phyloP scores from a whole-genome alignment of 2,888 invertebrate genomes.

The Cantharis flavilabris region DNA sequence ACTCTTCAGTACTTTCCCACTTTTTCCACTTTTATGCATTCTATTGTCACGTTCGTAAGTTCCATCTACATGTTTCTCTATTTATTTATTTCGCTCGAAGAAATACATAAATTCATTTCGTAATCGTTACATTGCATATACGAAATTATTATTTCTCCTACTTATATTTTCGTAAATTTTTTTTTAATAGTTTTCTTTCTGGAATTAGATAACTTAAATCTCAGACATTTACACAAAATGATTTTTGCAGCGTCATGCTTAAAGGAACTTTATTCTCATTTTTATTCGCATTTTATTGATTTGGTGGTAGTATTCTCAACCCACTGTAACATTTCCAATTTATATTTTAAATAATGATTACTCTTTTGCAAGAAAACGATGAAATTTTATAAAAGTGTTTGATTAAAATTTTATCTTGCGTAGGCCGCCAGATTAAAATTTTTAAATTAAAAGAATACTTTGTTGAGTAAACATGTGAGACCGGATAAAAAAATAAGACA shows the following conservation, averaged over 20 bases:
- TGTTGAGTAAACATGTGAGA: background rate
- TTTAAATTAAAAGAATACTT: background rate
- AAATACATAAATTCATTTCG: background rate
- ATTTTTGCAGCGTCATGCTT: background rate
- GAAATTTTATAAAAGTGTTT: background rate
- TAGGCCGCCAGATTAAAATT: background rate
- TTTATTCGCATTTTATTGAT: background rate
- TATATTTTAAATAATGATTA: background rate
- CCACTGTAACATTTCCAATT: background rate
- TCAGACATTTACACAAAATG: background rate
- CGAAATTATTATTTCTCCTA: background rate
- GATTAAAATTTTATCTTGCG: background rate
- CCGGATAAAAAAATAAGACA: constrained; percentile 12
- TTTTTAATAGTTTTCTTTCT: background rate
- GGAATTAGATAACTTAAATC: background rate
- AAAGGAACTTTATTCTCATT: background rate
- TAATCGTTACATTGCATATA: background rate
- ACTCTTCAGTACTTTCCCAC: background rate
- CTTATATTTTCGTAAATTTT: background rate
- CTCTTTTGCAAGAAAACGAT: background rate
- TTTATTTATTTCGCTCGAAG: background rate
- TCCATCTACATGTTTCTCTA: background rate
- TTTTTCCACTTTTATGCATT: background rate
- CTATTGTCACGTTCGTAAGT: background rate
- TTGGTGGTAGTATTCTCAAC: background rate